Conservation (phyloP, 2,797 vertebrate species). For the Crocodylus rhombifer region DNA sequence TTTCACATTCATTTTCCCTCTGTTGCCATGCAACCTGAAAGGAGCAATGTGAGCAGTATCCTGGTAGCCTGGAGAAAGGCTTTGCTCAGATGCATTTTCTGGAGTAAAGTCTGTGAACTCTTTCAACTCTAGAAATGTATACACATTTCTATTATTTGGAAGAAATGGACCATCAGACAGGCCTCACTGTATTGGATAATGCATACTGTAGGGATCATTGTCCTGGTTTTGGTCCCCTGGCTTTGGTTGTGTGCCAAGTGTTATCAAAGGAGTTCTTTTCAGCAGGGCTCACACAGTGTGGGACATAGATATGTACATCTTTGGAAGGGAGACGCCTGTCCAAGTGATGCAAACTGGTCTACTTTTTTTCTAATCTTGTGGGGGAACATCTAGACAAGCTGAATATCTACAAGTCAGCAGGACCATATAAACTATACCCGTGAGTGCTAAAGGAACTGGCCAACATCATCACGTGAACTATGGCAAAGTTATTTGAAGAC, state of each 20-base stretch:
- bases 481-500: too few species aligned
- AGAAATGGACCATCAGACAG: not conserved
- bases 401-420: too few species aligned
- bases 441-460: too few species aligned
- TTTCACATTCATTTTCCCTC: rapidly evolving
- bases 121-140: not conserved
- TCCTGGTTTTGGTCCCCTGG: not conserved
- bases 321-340: conserved; percentile 26
- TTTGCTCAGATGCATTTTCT: not conserved
- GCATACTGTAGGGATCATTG: not conserved
- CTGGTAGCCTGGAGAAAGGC: not conserved
- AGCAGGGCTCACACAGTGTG: not conserved
- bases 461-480: too few species aligned
- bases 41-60: rapidly evolving
- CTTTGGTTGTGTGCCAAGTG: not conserved
- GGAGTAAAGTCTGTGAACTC: rapidly evolving
- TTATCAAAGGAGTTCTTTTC: not conserved
- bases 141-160: not conserved
- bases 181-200: too few species aligned
- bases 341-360: conserved; percentile 4
- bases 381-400: too few species aligned
- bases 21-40: not conserved
- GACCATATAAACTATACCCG: too few species aligned
- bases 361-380: not conserved
- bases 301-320: rapidly evolving